phyloP scores from a whole-genome alignment of 2,888 invertebrate species.

The Drosophila fulvimacula region DNA sequence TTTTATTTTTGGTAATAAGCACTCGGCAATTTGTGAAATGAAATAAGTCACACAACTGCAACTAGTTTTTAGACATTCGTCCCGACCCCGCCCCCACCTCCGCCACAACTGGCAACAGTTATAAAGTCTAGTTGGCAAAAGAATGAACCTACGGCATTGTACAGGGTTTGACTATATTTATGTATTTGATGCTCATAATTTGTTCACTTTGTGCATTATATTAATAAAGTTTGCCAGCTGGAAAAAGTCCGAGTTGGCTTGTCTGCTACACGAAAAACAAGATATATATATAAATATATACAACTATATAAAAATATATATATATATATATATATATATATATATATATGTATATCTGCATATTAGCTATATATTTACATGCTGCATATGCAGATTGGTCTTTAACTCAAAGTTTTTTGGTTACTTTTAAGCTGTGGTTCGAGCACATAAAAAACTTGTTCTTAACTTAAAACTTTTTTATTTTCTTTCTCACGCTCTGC shows the following conservation, averaged over 20 bases:
- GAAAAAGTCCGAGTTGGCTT: conserved; percentile 30
- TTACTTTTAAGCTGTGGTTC: conserved; percentile 48
- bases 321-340: neutral
- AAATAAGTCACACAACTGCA: conserved; percentile 47
- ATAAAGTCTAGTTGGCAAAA: conserved; percentile 26
- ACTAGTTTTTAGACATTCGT: conserved; percentile 21
- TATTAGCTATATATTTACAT: conserved; percentile 2
- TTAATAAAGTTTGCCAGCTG: conserved; percentile 71
- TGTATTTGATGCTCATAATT: conserved; percentile 68
- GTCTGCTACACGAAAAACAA: conserved; percentile 37
- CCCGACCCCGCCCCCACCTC: neutral
- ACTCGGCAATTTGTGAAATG: conserved; percentile 65
- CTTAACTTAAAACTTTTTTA: conserved; percentile 29
- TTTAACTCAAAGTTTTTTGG: conserved; percentile 37
- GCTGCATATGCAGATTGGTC: conserved; percentile 39
- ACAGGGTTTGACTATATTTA: conserved; percentile 50
- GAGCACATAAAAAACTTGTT: conserved; percentile 36
- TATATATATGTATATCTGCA: neutral
- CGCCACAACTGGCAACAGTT: neutral
- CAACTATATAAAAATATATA: conserved; percentile 5
- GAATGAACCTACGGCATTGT: conserved; percentile 58
- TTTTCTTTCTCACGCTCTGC: neutral
- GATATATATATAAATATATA: conserved; percentile 1
- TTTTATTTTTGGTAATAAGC: conserved; percentile 67
- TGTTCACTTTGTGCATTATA: conserved; percentile 71